phyloP scores from a whole-genome alignment of 2,113 vertebrate genomes.

The Alligator sinensis region DNA sequence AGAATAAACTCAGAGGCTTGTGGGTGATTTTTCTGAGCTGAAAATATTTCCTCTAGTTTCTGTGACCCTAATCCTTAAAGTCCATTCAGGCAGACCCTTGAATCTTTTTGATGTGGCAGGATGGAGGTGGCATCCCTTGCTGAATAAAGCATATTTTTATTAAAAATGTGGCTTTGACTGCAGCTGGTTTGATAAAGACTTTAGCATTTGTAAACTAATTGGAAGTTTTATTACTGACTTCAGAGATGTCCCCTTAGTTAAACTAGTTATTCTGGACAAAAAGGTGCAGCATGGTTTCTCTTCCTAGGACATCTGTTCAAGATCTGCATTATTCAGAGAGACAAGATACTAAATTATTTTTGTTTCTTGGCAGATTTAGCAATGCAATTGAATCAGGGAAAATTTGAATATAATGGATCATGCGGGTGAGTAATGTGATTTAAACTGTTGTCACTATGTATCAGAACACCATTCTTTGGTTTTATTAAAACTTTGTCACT shows the following conservation, averaged over 20 bases:
- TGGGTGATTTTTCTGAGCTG: not conserved
- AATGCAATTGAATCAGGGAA: constrained; percentile 99
- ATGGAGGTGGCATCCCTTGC: not conserved
- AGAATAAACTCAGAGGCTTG: not conserved
- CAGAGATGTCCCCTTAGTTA: not conserved
- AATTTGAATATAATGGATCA: constrained; percentile 98
- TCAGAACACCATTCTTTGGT: not conserved
- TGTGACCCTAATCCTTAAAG: not conserved
- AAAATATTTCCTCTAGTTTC: not conserved
- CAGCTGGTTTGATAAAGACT: not conserved
- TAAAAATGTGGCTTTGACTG: not conserved
- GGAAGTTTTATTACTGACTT: rapidly evolving
- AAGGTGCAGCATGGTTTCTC: not conserved
- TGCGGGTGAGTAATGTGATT: constrained; percentile 90
- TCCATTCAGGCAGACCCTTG: not conserved
- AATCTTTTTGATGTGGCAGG: not conserved
- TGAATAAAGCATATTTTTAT: not conserved
- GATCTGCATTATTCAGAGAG: constrained; percentile 28
- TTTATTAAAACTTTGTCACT: constrained; percentile 75
- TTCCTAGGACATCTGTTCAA: not conserved
- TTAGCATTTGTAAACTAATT: not conserved
- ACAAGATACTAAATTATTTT: constrained; percentile 60
- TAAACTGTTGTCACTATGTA: constrained; percentile 52
- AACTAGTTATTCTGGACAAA: not conserved
- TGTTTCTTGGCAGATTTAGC: constrained; percentile 91